Evolutionary conservation across 35 echinoderm and acorn worm genomes (phyloP), one percentile per base, ranked within the genome.

Genomic region (Anneissia japonica): DNA sequence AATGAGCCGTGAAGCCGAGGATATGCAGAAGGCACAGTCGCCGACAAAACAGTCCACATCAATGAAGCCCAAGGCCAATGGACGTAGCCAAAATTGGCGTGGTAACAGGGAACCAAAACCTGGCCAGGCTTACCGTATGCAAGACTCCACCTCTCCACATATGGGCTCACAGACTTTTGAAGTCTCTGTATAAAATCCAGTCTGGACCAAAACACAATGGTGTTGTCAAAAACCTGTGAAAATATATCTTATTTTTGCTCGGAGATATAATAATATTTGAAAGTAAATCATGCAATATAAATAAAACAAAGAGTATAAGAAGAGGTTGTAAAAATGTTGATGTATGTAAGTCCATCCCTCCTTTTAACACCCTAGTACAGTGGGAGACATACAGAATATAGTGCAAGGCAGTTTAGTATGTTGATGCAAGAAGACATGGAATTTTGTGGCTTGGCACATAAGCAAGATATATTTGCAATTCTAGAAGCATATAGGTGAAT

Each of bases 1-100:
- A 81, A 93, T 93, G 86, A 93, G 88, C 64, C 88, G 93, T 46
- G 95, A 97, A 43, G 74, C 85, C 16, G 89, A 91, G 29, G 80
- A 46, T 17, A 91, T 81, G 78, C 82, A 36, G 81, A 90, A 55
- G 5, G 41, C 40, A 19, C 39, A 79, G 86, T 64, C 51, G 19
- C 40, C 40, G 4, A 64, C 51, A 16, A 64, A 64, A 64, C 10
- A 64, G 19, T 23, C 51, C 2, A 23, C 19, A 23, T 23, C 51
- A 64, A 12, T 64, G 19, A 64, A 64, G 26, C 51, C 51, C 2
- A 64, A 64, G 51, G 51, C 51, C 19, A 64, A 64, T 64, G 51
- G 51, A 64, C 5, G 51, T 19, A 64, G 21, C 21, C 51, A 64
- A 64, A 9, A 64, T 64, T 64, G 7, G 7, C 51, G 51, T 64